Conservation (phyloP, 2,888 invertebrate genomes). For the Operophtera brumata region DNA sequence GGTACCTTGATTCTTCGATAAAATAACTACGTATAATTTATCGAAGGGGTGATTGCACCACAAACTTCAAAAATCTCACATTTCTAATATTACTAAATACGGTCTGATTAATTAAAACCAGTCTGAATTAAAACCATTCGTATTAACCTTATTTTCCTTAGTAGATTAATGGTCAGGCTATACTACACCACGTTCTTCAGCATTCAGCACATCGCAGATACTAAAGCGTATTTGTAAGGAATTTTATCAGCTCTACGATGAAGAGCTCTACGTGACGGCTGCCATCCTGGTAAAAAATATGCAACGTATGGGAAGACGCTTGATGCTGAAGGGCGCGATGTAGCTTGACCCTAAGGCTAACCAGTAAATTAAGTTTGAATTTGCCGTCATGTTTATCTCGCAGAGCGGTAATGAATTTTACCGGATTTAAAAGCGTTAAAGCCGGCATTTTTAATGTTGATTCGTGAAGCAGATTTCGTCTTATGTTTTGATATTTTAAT, state of each 20-base stretch:
- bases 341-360: background rate
- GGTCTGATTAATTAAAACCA: constrained; percentile 4
- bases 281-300: too few species aligned
- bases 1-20: background rate
- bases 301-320: too few species aligned
- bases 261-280: too few species aligned
- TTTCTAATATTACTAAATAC: background rate
- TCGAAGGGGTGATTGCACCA: background rate
- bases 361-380: constrained; percentile 18
- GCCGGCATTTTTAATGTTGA: constrained; percentile 6
- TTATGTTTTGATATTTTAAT: constrained; percentile 7
- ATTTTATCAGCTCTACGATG: too few species aligned
- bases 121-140: constrained; percentile 8
- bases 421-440: constrained; percentile 1
- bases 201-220: too few species aligned
- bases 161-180: constrained; percentile 5
- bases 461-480: background rate
- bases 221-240: too few species aligned
- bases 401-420: constrained; percentile 12
- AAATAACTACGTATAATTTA: too few species aligned
- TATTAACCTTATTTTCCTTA: constrained; percentile 5
- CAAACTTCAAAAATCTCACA: background rate
- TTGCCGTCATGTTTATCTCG: constrained; percentile 15
- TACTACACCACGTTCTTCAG: too few species aligned
- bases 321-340: too few species aligned